A percentile compares a stretch with the other conserved stretches of the same genome.
These are phyloP conservation scores for Lasioglossum villosulum DNA, from an alignment of 2,888 invertebrate genomes.

Conservation along the genomic window DNA sequence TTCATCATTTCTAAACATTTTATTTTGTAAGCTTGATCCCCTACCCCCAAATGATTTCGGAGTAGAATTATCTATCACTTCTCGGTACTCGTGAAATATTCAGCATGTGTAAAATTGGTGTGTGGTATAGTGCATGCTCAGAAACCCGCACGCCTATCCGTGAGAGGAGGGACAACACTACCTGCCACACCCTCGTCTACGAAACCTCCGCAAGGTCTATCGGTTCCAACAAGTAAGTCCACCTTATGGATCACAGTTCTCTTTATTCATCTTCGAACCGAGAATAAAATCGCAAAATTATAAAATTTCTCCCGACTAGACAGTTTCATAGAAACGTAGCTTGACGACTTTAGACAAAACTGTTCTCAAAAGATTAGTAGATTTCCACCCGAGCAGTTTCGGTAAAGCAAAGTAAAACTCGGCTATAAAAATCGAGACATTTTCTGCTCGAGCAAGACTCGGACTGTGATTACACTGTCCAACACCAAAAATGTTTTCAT, in stretches of 20 bases:
- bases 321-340: not conserved
- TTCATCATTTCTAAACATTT: not conserved
- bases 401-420: not conserved
- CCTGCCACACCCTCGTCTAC: constrained; percentile 75
- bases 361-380: not conserved
- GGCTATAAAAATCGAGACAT: too few relatives aligned
- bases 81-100: constrained; percentile 33
- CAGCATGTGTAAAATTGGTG: constrained; percentile 75
- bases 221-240: constrained; percentile 81
- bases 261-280: not conserved
- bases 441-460: not conserved
- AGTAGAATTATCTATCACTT: not conserved
- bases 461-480: not conserved
- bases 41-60: not conserved
- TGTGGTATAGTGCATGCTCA: constrained; percentile 82
- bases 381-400: not conserved
- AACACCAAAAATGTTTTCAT: too few relatives aligned
- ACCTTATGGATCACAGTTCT: constrained; percentile 17
- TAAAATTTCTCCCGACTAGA: not conserved
- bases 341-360: too few relatives aligned
- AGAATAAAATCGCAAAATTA: not conserved
- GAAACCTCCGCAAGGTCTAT: constrained; percentile 75
- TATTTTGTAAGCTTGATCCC: not conserved
- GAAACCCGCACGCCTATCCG: constrained; percentile 77
- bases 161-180: constrained; percentile 73